These are phyloP conservation scores for Formica exsecta DNA, from an alignment of 1,140 invertebrate species.

Conservation along the genomic window DNA sequence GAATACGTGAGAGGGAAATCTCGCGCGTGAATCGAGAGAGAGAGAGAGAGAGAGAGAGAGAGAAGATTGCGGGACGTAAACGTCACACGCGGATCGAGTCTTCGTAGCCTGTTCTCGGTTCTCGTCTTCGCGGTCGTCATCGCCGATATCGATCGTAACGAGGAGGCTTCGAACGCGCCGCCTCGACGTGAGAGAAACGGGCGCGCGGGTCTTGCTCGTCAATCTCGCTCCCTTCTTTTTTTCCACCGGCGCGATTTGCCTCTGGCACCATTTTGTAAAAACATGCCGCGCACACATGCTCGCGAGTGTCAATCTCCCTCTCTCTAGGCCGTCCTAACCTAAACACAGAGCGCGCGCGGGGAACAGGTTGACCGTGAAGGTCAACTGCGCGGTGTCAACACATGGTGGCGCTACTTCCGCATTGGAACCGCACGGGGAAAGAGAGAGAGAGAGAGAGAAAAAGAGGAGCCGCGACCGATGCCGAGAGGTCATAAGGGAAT, in stretches of 20 bases:
- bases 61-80: background rate
- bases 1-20: slow-evolving; percentile 45
- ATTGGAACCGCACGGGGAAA: slow-evolving; percentile 41
- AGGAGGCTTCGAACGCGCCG: background rate
- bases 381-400: slow-evolving; percentile 60
- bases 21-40: background rate
- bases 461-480: slow-evolving; percentile 57
- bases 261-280: slow-evolving; percentile 61
- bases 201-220: background rate
- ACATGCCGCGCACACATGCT: slow-evolving; percentile 41
- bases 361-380: slow-evolving; percentile 68
- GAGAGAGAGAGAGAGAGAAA: slow-evolving; percentile 15
- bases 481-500: slow-evolving; percentile 69
- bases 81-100: background rate
- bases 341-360: background rate
- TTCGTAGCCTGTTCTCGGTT: background rate
- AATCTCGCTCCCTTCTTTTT: background rate
- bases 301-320: slow-evolving; percentile 34
- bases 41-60: background rate
- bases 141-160: slow-evolving; percentile 3
- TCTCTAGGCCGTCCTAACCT: slow-evolving; percentile 15
- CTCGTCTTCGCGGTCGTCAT: background rate
- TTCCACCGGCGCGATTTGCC: background rate
- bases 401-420: slow-evolving; percentile 70
- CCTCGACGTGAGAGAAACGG: background rate